phyloP scores from a whole-genome alignment of 1,140 invertebrate species.

The Tetragnatha versicolor region DNA sequence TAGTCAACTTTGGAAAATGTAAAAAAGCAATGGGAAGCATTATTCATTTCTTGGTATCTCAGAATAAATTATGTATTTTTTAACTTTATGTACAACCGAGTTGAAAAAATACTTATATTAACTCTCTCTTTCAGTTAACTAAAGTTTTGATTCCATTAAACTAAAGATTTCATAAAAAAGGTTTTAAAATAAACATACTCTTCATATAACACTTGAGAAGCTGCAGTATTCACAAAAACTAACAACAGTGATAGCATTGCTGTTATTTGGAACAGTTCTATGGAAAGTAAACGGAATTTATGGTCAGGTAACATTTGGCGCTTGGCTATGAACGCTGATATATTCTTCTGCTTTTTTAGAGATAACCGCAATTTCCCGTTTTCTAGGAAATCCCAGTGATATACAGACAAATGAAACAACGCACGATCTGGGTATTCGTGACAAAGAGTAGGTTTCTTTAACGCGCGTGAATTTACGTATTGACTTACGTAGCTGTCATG shows the following conservation, averaged over 20 bases:
- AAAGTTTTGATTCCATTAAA: too few relatives aligned
- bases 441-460: background rate
- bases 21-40: too few relatives aligned
- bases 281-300: background rate
- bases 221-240: background rate
- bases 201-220: constrained; percentile 17
- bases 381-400: constrained; percentile 7
- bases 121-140: too few relatives aligned
- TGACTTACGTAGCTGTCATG: too few relatives aligned
- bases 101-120: too few relatives aligned
- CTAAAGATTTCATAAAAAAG: too few relatives aligned
- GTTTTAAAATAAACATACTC: constrained; percentile 11
- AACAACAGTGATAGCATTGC: too few relatives aligned
- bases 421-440: background rate
- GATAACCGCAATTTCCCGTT: constrained; percentile 40
- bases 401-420: background rate
- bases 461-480: background rate
- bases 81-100: too few relatives aligned
- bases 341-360: constrained; percentile 16
- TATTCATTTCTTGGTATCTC: too few relatives aligned
- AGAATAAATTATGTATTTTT: too few relatives aligned
- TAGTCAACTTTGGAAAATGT: too few relatives aligned
- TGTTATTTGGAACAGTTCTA: background rate
- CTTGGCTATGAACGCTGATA: background rate
- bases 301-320: background rate